Percentiles rank a stretch among this genome's conserved stretches.
Conservation (phyloP, 2,113 vertebrate species). For the Bettongia penicillata region DNA sequence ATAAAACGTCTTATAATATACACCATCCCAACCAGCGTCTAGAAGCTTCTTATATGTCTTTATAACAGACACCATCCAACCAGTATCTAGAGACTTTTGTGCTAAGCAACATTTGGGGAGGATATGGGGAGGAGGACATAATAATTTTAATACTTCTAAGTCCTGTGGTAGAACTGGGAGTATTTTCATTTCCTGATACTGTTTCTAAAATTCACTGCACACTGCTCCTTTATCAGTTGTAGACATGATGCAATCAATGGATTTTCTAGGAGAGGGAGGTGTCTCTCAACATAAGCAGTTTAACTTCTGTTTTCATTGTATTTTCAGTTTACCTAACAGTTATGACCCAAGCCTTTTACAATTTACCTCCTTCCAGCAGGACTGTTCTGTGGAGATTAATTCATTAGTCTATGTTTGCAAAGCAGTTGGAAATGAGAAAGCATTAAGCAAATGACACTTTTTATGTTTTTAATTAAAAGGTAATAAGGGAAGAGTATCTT, state of each 20-base stretch:
- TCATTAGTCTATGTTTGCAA: not conserved
- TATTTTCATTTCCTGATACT: not conserved
- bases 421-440: slow-evolving; percentile 2
- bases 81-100: not conserved
- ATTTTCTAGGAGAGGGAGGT: not conserved
- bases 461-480: not conserved
- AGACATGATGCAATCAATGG: not conserved
- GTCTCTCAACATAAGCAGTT: not conserved
- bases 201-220: not conserved
- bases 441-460: not conserved
- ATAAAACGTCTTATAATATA: not conserved
- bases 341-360: not conserved
- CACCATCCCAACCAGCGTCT: not conserved
- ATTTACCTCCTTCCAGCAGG: not conserved
- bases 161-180: not conserved
- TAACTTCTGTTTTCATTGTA: not conserved
- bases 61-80: not conserved
- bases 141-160: not conserved
- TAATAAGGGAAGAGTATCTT: not conserved
- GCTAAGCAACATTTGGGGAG: not conserved
- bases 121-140: not conserved
- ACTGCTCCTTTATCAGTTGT: not conserved
- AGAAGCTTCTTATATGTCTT: not conserved
- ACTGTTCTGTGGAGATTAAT: not conserved
- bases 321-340: not conserved